Conservation (phyloP, 1,140 invertebrate genomes). For the Penaeus vannamei region DNA sequence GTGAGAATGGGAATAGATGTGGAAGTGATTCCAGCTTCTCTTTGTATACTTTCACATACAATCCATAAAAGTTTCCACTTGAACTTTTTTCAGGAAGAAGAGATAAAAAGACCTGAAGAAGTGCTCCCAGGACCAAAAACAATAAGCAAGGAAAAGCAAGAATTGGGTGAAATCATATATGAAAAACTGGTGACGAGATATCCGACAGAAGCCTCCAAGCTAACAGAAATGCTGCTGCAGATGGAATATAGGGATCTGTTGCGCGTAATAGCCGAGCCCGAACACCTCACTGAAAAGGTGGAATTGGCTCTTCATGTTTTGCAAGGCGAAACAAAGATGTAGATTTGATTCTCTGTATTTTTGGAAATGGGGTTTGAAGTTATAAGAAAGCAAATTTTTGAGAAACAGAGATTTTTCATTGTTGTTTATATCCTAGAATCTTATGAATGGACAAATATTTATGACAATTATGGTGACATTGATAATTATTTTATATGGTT, state of each 20-base stretch:
- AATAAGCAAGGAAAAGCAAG: conserved; percentile 50
- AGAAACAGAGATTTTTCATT: no score
- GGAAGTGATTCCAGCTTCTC: no score
- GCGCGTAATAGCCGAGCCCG: conserved; percentile 45
- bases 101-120: no score
- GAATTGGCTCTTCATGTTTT: conserved; percentile 41
- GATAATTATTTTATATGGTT: not conserved
- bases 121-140: not conserved
- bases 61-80: no score
- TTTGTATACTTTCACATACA: no score
- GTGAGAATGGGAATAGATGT: no score
- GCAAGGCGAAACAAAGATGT: no score
- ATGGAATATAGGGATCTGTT: conserved; percentile 54
- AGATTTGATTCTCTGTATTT: no score
- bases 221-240: conserved; percentile 50
- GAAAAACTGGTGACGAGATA: conserved; percentile 34
- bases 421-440: not conserved
- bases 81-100: no score
- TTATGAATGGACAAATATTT: not conserved
- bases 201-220: conserved; percentile 43
- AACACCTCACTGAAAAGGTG: conserved; percentile 37
- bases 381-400: not conserved
- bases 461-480: not conserved
- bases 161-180: conserved; percentile 50
- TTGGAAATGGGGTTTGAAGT: no score